phyloP scores from a whole-genome alignment of 2,888 invertebrate species.

The Onchidella celtica region DNA sequence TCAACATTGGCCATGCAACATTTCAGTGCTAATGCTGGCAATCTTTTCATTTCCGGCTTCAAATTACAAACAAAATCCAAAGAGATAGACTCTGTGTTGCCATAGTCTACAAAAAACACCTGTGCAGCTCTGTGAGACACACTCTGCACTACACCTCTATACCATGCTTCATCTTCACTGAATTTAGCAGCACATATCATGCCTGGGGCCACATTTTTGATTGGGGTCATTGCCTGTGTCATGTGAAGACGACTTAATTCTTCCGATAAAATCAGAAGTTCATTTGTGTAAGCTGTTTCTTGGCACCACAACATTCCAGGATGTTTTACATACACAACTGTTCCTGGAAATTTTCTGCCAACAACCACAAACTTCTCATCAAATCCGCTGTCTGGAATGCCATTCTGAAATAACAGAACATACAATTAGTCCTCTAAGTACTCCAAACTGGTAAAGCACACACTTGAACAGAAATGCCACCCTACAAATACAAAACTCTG shows the following conservation, averaged over 20 bases:
- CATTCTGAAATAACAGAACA: constrained; percentile 21
- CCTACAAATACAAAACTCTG: no score
- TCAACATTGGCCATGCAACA: constrained; percentile 60
- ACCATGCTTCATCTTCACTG: constrained; percentile 70
- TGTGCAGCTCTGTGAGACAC: constrained; percentile 48
- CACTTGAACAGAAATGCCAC: no score
- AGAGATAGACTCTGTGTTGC: constrained; percentile 70
- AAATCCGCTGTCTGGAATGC: not conserved
- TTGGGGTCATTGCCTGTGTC: constrained; percentile 36
- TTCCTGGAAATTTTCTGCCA: constrained; percentile 46
- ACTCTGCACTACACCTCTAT: constrained; percentile 64
- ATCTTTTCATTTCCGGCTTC: constrained; percentile 58
- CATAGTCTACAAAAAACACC: constrained; percentile 77
- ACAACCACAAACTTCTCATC: constrained; percentile 3
- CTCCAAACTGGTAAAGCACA: no score
- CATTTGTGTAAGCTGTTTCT: constrained; percentile 17
- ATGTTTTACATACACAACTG: constrained; percentile 44
- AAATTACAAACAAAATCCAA: constrained; percentile 61
- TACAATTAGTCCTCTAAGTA: no score
- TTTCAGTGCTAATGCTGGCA: constrained; percentile 67
- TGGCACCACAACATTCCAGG: constrained; percentile 54
- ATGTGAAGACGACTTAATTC: constrained; percentile 43
- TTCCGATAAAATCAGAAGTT: constrained; percentile 29
- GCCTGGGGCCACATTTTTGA: constrained; percentile 54
- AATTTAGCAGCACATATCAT: constrained; percentile 70